Evolutionary conservation across 2,113 vertebrate species (phyloP).

Genomic region (Protomyctophum bolini): DNA sequence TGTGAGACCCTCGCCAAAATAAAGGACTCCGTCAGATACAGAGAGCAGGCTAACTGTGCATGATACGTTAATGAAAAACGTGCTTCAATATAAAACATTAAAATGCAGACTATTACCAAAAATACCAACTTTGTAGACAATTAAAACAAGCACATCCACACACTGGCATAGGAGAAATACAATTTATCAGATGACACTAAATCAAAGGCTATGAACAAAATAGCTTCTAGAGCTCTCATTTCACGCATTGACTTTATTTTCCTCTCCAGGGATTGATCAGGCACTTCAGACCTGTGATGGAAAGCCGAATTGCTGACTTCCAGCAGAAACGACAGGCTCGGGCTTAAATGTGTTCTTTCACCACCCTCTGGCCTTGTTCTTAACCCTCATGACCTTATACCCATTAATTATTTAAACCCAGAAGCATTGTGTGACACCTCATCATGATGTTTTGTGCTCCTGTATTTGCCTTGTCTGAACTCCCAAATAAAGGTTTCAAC

Average conservation of each 20-base stretch:
- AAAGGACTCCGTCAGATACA: too few species aligned
- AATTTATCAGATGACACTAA: too few species aligned
- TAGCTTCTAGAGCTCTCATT: too few species aligned
- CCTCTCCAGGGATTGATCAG: constrained; percentile 78
- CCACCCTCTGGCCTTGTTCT: background rate
- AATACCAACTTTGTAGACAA: too few species aligned
- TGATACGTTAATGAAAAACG: too few species aligned
- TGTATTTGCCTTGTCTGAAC: constrained; percentile 49
- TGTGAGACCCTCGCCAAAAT: too few species aligned
- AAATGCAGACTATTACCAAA: too few species aligned
- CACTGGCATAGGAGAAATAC: too few species aligned
- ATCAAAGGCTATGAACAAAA: too few species aligned
- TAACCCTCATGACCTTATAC: constrained; percentile 9
- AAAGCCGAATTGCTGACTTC: constrained; percentile 74
- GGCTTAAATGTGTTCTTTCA: constrained; percentile 45
- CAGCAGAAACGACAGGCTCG: constrained; percentile 71
- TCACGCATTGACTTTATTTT: background rate
- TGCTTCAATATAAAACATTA: too few species aligned
- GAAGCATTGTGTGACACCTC: constrained; percentile 33
- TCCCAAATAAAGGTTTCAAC: constrained; percentile 60
- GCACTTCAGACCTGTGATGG: constrained; percentile 82
- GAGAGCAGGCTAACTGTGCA: too few species aligned
- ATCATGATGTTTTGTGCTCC: constrained; percentile 37
- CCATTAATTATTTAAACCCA: constrained; percentile 64
- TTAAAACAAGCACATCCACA: too few species aligned